Evolutionary conservation across 92 coral and sea anemone genomes (phyloP).

Genomic region (Desmophyllum pertusum): DNA sequence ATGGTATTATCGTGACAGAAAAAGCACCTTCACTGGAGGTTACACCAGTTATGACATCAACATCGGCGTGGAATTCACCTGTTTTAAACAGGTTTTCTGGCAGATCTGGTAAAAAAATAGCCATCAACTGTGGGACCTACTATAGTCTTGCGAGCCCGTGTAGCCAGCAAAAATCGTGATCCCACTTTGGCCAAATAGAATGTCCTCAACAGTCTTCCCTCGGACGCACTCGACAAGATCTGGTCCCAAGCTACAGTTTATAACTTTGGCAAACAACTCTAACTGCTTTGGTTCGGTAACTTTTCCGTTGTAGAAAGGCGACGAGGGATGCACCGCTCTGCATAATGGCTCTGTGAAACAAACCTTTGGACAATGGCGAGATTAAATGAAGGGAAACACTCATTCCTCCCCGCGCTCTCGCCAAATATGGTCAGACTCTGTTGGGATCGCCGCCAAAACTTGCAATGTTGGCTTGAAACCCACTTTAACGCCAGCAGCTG

Average conservation of each 20-base stretch:
- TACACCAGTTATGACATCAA: constrained; percentile 35
- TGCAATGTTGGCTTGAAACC: constrained; percentile 52
- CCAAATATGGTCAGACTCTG: constrained; percentile 64
- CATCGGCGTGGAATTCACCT: constrained; percentile 1
- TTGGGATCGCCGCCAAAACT: constrained; percentile 60
- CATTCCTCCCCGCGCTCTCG: constrained; percentile 61
- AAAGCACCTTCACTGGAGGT: constrained; percentile 48
- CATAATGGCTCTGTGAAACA: constrained; percentile 55
- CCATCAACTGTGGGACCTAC: constrained; percentile 9
- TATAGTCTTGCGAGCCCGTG: not conserved
- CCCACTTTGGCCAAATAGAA: not conserved
- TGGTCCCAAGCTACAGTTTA: constrained; percentile 5
- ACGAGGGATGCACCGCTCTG: constrained; percentile 30
- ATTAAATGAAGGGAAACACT: constrained; percentile 55
- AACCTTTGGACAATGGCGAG: constrained; percentile 42
- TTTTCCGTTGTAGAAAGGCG: constrained; percentile 26
- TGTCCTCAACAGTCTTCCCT: not conserved
- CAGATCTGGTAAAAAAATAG: constrained; percentile 14
- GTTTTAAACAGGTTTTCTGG: constrained; percentile 18
- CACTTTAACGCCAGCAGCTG: constrained; percentile 53
- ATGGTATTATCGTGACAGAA: constrained; percentile 6
- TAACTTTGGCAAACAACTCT: not conserved
- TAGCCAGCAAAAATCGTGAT: not conserved
- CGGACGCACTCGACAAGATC: constrained; percentile 12
- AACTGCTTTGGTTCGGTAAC: not conserved